A percentile compares a stretch with the other conserved stretches of the same genome.
Conservation (phyloP, 2,888 invertebrate genomes). For the Pollenia labialis region DNA sequence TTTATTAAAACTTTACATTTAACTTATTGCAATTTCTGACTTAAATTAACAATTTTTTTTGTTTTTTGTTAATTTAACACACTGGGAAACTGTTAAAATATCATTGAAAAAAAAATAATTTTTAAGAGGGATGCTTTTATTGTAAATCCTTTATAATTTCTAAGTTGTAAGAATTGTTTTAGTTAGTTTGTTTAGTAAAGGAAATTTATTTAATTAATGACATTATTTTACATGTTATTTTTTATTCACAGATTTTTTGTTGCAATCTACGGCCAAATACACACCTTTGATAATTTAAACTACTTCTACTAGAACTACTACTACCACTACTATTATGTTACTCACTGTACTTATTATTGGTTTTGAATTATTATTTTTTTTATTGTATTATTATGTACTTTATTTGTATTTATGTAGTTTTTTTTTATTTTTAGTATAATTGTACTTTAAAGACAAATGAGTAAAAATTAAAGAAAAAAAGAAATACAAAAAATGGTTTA, state of each 20-base stretch:
- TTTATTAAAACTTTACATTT: constrained; percentile 25
- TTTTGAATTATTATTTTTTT: constrained; percentile 53
- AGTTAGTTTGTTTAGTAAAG: constrained; percentile 20
- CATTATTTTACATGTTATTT: constrained; percentile 81
- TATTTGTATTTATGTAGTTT: constrained; percentile 44
- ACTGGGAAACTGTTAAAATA: too few relatives aligned
- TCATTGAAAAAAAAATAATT: too few relatives aligned
- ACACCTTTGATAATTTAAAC: constrained; percentile 80
- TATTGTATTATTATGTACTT: too few relatives aligned
- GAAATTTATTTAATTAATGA: constrained; percentile 63
- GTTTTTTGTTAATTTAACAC: too few relatives aligned
- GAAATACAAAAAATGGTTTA: background rate
- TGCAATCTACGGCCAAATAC: constrained; percentile 84
- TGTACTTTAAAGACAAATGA: constrained; percentile 2
- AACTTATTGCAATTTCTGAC: background rate
- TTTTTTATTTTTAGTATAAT: background rate
- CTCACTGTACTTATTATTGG: constrained; percentile 42
- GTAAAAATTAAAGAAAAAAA: constrained; percentile 8
- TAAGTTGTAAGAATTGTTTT: constrained; percentile 3
- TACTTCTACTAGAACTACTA: constrained; percentile 35
- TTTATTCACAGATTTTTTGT: constrained; percentile 83
- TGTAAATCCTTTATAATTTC: background rate
- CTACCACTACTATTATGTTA: constrained; percentile 17
- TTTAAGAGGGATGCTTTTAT: too few relatives aligned
- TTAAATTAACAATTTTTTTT: background rate